Conservation (phyloP, 2,797 vertebrate genomes). For the Meriones psammophilus region DNA sequence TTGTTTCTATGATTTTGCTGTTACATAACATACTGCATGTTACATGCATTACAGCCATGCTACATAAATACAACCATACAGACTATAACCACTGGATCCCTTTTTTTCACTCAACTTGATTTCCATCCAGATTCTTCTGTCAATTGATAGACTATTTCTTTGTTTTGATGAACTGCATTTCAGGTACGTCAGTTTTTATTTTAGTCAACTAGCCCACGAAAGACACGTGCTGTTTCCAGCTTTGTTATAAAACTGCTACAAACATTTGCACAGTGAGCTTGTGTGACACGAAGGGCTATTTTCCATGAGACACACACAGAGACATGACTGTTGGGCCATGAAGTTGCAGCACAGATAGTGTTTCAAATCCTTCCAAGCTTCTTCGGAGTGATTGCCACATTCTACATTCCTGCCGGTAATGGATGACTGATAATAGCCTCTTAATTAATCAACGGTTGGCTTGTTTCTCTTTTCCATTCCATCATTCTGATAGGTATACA, state of each 20-base stretch:
- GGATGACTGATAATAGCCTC: not conserved
- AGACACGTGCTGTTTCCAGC: not conserved
- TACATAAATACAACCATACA: not conserved
- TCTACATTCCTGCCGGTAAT: not conserved
- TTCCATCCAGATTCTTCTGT: not conserved
- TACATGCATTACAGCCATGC: not conserved
- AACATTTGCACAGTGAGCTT: not conserved
- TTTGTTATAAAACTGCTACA: not conserved
- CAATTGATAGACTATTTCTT: not conserved
- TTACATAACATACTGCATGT: not conserved
- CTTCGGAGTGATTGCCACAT: not conserved
- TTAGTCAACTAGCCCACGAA: not conserved
- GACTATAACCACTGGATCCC: not conserved
- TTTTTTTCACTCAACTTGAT: not conserved
- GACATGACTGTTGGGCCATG: not conserved
- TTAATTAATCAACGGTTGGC: not conserved
- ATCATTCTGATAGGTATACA: not conserved
- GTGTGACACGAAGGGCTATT: not conserved
- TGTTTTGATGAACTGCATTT: not conserved
- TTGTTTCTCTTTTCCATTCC: not conserved
- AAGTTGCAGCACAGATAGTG: not conserved
- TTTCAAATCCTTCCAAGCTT: not conserved
- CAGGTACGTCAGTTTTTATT: not conserved
- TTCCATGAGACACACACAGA: not conserved
- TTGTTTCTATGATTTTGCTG: not conserved